Percentiles rank a stretch among this genome's conserved stretches.
phyloP scores from a whole-genome alignment of 1,140 invertebrate species.

The Drosophila murphyi region DNA sequence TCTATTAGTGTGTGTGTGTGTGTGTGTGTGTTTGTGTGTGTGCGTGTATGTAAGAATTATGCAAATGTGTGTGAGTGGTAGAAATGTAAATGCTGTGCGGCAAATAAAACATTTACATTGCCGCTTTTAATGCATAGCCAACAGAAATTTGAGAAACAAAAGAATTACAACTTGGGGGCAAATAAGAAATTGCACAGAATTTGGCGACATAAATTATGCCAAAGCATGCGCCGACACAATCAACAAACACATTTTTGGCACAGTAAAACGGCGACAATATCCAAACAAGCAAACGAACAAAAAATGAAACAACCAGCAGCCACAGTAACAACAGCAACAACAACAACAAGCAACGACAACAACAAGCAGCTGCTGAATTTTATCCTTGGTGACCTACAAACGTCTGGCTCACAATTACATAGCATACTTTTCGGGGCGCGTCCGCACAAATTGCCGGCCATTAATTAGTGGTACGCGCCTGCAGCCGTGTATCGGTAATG shows the following conservation, averaged over 20 bases:
- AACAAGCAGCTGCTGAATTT: constrained; percentile 4
- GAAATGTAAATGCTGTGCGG: constrained; percentile 61
- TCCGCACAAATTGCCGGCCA: constrained; percentile 66
- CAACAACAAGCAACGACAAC: background rate
- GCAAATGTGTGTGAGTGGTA: constrained; percentile 53
- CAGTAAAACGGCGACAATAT: constrained; percentile 15
- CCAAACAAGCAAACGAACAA: constrained; percentile 20
- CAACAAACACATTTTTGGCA: constrained; percentile 28
- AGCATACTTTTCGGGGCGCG: constrained; percentile 63
- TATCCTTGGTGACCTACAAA: constrained; percentile 71
- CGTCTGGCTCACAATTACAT: constrained; percentile 36
- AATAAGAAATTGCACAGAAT: constrained; percentile 35
- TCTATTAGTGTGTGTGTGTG: constrained; percentile 4
- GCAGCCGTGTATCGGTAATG: constrained; percentile 21
- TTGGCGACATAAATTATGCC: constrained; percentile 72
- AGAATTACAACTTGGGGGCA: constrained; percentile 37
- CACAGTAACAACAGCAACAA: background rate
- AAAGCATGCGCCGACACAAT: constrained; percentile 63
- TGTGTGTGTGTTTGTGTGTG: constrained; percentile 26
- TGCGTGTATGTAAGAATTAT: constrained; percentile 57
- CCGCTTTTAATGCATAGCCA: constrained; percentile 47
- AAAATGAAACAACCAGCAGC: constrained; percentile 2
- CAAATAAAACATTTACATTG: constrained; percentile 58
- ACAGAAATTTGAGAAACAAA: constrained; percentile 42
- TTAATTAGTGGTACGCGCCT: constrained; percentile 69